Evolutionary conservation across 1,140 invertebrate species (phyloP).

Genomic region (Melipona quadrifasciata): DNA sequence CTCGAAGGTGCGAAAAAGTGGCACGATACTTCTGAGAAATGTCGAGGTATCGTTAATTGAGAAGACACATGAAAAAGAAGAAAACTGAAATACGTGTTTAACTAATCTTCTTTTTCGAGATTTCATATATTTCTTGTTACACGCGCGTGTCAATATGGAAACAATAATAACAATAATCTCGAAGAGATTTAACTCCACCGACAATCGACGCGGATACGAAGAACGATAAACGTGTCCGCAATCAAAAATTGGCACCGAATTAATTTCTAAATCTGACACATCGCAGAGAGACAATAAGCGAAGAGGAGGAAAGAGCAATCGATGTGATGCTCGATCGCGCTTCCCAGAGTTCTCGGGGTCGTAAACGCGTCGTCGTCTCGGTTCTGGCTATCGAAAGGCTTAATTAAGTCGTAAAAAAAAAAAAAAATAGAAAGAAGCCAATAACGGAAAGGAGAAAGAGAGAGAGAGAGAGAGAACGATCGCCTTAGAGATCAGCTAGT

Average conservation of each 20-base stretch:
- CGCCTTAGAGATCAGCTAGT: background rate
- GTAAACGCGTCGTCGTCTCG: background rate
- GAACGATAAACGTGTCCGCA: background rate
- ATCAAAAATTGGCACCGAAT: background rate
- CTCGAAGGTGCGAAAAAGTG: background rate
- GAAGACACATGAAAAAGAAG: background rate
- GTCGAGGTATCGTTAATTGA: background rate
- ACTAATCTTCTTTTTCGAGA: no score
- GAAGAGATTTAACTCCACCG: no score
- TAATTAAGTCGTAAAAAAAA: constrained; percentile 33
- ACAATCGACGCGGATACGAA: background rate
- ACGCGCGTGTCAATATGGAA: background rate
- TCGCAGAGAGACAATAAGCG: no score
- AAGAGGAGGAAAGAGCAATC: background rate
- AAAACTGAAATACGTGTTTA: no score
- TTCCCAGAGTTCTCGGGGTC: background rate
- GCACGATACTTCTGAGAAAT: background rate
- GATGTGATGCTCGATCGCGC: background rate
- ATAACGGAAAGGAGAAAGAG: background rate
- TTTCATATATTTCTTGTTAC: background rate
- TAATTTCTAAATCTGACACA: no score
- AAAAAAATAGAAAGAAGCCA: background rate
- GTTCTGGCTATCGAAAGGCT: background rate
- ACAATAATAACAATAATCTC: background rate
- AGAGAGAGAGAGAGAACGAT: background rate